Percentiles rank a stretch among this genome's conserved stretches.
phyloP scores from a whole-genome alignment of 2,888 invertebrate species.

The Chirona hameri region DNA sequence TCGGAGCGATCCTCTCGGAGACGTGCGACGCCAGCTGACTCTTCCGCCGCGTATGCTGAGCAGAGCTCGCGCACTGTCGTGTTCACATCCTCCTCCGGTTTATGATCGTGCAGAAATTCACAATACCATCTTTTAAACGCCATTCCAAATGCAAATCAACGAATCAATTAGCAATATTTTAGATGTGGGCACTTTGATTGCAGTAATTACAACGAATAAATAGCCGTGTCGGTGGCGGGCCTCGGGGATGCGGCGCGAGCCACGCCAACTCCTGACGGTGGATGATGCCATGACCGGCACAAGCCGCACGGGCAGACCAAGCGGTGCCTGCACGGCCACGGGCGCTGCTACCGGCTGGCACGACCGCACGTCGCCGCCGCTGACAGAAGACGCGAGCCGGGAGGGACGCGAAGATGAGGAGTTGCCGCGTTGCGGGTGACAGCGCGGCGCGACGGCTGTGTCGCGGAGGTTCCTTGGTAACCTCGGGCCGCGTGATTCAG shows the following conservation, averaged over 20 bases:
- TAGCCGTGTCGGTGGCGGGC: constrained; percentile 23
- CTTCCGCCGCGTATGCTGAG: background rate
- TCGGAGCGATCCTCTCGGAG: background rate
- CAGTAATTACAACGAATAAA: background rate
- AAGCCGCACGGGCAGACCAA: background rate
- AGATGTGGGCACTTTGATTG: constrained; percentile 22
- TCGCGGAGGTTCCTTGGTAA: background rate
- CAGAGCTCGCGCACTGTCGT: background rate
- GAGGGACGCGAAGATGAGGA: background rate
- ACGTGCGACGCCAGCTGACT: background rate
- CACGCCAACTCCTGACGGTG: background rate
- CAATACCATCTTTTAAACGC: background rate
- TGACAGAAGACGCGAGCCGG: background rate
- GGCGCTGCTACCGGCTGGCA: background rate
- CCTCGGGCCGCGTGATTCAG: background rate
- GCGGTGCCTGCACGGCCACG: background rate
- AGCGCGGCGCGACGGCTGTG: background rate
- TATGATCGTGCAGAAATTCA: background rate
- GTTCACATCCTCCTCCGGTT: background rate
- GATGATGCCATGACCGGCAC: background rate
- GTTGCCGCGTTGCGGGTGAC: background rate
- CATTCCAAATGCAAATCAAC: constrained; percentile 14
- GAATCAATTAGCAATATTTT: constrained; percentile 28
- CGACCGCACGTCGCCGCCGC: background rate
- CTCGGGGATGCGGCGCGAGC: background rate